These are phyloP conservation scores for Diarsia rubi DNA, from an alignment of 2,888 invertebrate genomes.

Conservation along the genomic window DNA sequence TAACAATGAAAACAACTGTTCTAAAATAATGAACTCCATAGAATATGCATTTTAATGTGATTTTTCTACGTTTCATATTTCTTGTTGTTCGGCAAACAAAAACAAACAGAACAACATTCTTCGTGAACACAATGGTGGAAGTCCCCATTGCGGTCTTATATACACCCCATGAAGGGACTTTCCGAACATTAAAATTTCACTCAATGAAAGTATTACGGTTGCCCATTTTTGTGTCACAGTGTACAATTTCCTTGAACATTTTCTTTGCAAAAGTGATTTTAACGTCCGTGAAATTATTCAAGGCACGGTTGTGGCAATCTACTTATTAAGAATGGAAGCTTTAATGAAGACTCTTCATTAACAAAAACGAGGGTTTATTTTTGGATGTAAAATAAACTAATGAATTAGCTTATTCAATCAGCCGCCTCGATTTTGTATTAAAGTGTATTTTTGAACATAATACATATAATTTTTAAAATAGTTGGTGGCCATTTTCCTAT, in stretches of 20 bases:
- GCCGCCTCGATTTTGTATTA: too few relatives aligned
- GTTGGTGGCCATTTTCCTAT: background rate
- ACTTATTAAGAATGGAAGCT: background rate
- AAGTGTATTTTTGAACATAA: too few relatives aligned
- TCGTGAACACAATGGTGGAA: conserved; percentile 33
- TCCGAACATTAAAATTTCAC: conserved; percentile 22
- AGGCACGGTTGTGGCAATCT: conserved; percentile 12
- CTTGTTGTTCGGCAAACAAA: conserved; percentile 4
- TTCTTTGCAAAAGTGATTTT: conserved; percentile 4
- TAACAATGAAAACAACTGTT: background rate
- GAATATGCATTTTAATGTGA: conserved; percentile 23
- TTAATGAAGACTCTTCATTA: conserved; percentile 6
- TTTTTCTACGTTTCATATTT: background rate
- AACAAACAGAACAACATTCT: background rate
- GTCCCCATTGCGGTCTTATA: background rate
- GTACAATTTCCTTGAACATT: conserved; percentile 15
- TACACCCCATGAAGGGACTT: conserved; percentile 28
- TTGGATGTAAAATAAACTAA: background rate
- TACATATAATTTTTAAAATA: too few relatives aligned
- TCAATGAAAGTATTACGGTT: conserved; percentile 5
- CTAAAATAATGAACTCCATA: conserved; percentile 15
- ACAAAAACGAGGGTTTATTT: background rate
- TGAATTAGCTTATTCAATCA: background rate
- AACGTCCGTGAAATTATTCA: conserved; percentile 10
- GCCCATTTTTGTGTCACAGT: conserved; percentile 7